Conservation (phyloP, 2,113 vertebrate genomes). For the Chaenocephalus aceratus region DNA sequence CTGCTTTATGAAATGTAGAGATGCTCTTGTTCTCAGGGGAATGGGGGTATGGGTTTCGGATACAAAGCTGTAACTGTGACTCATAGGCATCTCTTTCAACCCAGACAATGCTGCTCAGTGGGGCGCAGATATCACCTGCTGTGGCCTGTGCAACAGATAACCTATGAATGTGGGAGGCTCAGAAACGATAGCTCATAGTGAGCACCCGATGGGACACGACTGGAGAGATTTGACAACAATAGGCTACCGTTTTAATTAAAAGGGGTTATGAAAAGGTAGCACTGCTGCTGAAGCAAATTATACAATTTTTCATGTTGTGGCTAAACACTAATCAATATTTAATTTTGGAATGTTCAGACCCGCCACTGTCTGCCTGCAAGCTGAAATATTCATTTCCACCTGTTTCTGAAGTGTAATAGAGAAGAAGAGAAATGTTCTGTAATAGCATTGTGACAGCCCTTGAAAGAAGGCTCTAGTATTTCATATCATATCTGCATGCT, state of each 20-base stretch:
- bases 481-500: background rate
- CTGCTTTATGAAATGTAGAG: slow-evolving; percentile 64
- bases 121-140: slow-evolving; percentile 72
- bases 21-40: slow-evolving; percentile 63
- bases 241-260: slow-evolving; percentile 28
- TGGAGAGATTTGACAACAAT: slow-evolving; percentile 33
- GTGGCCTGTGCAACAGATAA: slow-evolving; percentile 71
- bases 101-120: slow-evolving; percentile 70
- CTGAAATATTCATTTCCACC: slow-evolving; percentile 22
- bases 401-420: background rate
- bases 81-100: slow-evolving; percentile 71
- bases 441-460: slow-evolving; percentile 4
- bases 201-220: slow-evolving; percentile 36
- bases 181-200: slow-evolving; percentile 52
- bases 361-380: background rate
- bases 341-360: slow-evolving; percentile 21
- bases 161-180: slow-evolving; percentile 67
- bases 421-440: background rate
- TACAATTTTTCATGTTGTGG: slow-evolving; percentile 5
- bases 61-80: slow-evolving; percentile 67
- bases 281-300: slow-evolving; percentile 7
- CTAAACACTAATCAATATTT: slow-evolving; percentile 45
- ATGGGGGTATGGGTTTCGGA: slow-evolving; percentile 60
- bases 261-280: background rate
- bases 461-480: background rate